Conservation (phyloP, 2,797 vertebrate species). For the Acropternis orthonyx region DNA sequence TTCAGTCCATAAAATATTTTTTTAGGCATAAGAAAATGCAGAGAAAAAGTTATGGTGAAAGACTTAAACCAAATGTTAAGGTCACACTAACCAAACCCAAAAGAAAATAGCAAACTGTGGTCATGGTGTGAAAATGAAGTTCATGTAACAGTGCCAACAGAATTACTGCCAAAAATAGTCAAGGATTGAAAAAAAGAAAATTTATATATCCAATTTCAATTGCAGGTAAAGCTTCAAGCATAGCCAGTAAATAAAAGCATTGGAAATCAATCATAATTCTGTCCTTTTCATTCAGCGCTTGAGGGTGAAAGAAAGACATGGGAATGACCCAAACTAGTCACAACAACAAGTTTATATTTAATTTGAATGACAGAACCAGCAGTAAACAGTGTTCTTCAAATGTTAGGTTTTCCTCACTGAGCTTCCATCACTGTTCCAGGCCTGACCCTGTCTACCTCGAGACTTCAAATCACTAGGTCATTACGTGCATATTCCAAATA, state of each 20-base stretch:
- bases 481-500: background rate
- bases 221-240: background rate
- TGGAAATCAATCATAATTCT: background rate
- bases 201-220: background rate
- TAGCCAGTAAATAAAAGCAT: background rate
- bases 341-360: background rate
- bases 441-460: slow-evolving; percentile 7
- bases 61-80: background rate
- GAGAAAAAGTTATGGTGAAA: background rate
- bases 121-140: background rate
- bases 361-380: background rate
- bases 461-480: background rate
- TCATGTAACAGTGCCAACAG: background rate
- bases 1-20: background rate
- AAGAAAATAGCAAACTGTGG: background rate
- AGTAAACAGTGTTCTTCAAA: background rate
- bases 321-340: background rate
- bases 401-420: background rate
- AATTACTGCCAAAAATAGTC: background rate
- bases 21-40: background rate
- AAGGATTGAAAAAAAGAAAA: background rate
- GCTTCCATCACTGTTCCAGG: background rate
- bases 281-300: background rate
- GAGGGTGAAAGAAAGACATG: background rate
- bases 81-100: background rate